These are phyloP conservation scores for Ptychochromis oligacanthus DNA, from an alignment of 2,113 vertebrate genomes.

Conservation along the genomic window DNA sequence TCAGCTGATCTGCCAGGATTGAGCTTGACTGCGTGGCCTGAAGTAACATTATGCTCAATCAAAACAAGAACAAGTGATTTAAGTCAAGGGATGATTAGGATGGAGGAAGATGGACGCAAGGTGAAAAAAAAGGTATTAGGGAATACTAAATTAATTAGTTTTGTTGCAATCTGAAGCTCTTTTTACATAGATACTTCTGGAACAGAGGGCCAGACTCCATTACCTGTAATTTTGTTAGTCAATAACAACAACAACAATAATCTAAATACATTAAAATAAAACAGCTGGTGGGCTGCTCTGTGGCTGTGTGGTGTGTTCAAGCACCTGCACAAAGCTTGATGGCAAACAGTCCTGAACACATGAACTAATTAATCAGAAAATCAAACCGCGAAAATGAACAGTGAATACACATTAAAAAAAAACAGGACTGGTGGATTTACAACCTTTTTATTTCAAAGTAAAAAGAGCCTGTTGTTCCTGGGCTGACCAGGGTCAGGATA, in stretches of 20 bases:
- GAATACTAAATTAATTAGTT: not conserved
- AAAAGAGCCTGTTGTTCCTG: not conserved
- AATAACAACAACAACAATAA: not conserved
- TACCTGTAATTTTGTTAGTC: accelerated
- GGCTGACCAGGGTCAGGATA: too few relatives aligned
- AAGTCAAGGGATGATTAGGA: not conserved
- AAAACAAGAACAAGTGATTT: not conserved
- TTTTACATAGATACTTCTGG: not conserved
- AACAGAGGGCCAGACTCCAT: not conserved
- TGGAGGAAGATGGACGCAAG: not conserved
- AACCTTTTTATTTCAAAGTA: not conserved
- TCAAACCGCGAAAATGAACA: not conserved
- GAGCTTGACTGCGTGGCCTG: not conserved
- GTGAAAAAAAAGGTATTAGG: too few relatives aligned
- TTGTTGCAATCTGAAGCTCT: not conserved
- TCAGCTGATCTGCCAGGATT: accelerated
- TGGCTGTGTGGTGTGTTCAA: not conserved
- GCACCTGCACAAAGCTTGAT: not conserved
- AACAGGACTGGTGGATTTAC: not conserved
- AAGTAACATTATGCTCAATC: accelerated
- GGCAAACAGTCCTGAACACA: not conserved
- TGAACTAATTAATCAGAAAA: not conserved
- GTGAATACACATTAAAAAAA: not conserved
- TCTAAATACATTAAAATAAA: not conserved
- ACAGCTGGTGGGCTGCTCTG: not conserved